Base-by-base conservation (phyloP, 2,888 invertebrate species). In the Hirudinaria manillensis region DNA sequence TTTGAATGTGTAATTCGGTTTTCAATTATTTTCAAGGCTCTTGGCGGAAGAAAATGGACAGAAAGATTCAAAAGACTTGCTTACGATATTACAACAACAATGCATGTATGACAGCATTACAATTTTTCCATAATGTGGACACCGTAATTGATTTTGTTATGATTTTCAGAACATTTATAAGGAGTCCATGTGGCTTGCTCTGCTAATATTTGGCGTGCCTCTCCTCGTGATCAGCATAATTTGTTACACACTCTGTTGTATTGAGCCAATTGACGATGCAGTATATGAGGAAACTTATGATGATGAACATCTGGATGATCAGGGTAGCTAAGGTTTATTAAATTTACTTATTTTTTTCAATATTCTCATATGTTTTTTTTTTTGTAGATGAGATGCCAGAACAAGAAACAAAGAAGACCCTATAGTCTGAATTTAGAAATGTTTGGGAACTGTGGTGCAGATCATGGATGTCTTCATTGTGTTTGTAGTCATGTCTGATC, bases 201-300 rank as follows among this genome's bases (percentile, higher is more conserved):
- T 93, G 45, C 90, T 98, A 4, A 89, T 99, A 73, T 95, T 99
- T 85, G 96, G 97, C 0, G 88, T 98, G 77, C 98, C 98, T 0
- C 87, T 94, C 66, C 93, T 94, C 53, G 96, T 99, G 84, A 89
- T 99, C 29, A 91, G 93, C 32, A 89, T 98, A 29, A 96, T 99
- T 81, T 90, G 94, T 83, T 98, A 98, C 85, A 94, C 95, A 1
- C 91, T 96, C 78, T 98, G 94, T 86, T 98, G 97, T 84, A 92
- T 94, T 74, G 97, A 98, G 24, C 61, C 61, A 29, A 61, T 61
- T 27, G 61, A 61, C 19, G 61, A 61, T 61, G 61, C 61, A 24
- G 61, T 61, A 16, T 61, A 61, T 29, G 61, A 61, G 13, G 61
- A 61, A 61, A 29, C 13, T 61, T 61, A 61, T 61, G 24, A 61